Conservation (phyloP, 2,797 vertebrate genomes). For the Pangasius krempfi region DNA sequence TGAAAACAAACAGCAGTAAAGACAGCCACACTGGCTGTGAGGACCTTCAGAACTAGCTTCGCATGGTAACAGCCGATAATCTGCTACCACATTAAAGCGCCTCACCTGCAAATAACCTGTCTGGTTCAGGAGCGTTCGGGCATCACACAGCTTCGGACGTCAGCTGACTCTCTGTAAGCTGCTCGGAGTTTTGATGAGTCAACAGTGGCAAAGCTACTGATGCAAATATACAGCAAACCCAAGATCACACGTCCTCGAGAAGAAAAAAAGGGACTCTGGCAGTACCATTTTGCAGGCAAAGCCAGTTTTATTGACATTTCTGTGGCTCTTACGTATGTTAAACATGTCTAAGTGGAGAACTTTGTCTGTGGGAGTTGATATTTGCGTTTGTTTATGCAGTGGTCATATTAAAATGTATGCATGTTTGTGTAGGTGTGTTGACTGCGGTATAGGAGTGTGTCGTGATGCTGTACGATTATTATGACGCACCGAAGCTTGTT, state of each 20-base stretch:
- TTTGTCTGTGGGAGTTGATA: background rate
- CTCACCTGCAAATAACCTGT: background rate
- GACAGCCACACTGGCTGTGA: conserved; percentile 20
- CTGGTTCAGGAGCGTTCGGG: background rate
- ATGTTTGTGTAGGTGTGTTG: background rate
- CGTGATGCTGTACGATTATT: background rate
- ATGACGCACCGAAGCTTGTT: background rate
- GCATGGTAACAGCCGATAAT: background rate
- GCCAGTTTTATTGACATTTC: conserved; percentile 4
- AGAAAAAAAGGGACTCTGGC: conserved; percentile 10
- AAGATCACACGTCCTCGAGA: conserved; percentile 21
- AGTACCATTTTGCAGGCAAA: conserved; percentile 50
- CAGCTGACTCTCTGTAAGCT: conserved; percentile 23
- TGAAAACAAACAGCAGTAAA: conserved; percentile 45
- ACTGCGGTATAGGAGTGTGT: background rate
- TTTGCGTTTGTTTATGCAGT: background rate
- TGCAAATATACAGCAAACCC: conserved; percentile 47
- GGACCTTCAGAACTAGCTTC: conserved; percentile 4
- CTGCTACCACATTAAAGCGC: background rate
- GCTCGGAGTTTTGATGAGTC: conserved; percentile 50
- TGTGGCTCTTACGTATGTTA: background rate
- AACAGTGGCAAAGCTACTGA: conserved; percentile 40
- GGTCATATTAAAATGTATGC: background rate
- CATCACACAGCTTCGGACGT: conserved; percentile 1
- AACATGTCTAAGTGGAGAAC: background rate